Conservation (phyloP, 1,140 invertebrate species). For the Heliconius hermathena region DNA sequence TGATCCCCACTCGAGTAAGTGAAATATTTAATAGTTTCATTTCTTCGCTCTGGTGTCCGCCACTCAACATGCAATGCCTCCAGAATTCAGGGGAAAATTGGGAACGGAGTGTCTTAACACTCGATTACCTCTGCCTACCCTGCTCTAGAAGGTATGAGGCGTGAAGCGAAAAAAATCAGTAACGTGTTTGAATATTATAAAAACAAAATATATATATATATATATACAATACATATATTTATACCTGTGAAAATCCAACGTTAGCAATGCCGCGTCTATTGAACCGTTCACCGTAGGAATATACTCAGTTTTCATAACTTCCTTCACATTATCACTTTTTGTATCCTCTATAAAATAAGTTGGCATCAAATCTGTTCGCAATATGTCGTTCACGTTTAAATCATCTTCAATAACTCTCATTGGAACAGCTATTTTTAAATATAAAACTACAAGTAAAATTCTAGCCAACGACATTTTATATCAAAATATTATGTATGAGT, state of each 20-base stretch:
- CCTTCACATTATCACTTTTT: slow-evolving; percentile 34
- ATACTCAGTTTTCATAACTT: slow-evolving; percentile 19
- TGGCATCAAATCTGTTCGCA: slow-evolving; percentile 84
- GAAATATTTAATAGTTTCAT: too few relatives aligned
- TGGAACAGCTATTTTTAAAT: background rate
- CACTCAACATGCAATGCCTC: too few relatives aligned
- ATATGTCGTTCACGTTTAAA: slow-evolving; percentile 84
- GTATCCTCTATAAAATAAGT: slow-evolving; percentile 79
- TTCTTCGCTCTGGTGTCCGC: too few relatives aligned
- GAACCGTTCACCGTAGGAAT: slow-evolving; percentile 75
- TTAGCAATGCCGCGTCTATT: slow-evolving; percentile 82
- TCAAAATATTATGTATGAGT: background rate
- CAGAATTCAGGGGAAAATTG: too few relatives aligned
- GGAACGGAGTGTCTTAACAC: too few relatives aligned
- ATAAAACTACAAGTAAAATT: background rate
- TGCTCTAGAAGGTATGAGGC: too few relatives aligned
- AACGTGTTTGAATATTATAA: too few relatives aligned
- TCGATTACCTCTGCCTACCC: too few relatives aligned
- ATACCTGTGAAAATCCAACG: slow-evolving; percentile 85
- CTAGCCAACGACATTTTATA: background rate
- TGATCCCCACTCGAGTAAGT: too few relatives aligned
- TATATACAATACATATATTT: too few relatives aligned
- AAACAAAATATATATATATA: background rate
- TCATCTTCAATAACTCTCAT: slow-evolving; percentile 55
- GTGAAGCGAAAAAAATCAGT: too few relatives aligned